phyloP scores from a whole-genome alignment of 2,113 vertebrate species.

The Peromyscus polionotus region DNA sequence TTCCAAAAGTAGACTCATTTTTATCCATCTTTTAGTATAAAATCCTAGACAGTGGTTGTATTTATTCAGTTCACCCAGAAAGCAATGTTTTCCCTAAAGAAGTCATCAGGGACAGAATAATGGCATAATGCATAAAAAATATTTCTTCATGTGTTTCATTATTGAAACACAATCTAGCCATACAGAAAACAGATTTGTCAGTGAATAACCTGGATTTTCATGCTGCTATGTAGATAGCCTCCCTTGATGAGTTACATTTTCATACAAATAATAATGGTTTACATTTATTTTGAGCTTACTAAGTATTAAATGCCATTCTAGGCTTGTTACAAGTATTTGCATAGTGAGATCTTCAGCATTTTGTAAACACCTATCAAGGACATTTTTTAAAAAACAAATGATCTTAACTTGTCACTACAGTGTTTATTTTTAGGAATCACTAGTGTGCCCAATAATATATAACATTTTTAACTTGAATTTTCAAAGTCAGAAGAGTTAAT shows the following conservation, averaged over 20 bases:
- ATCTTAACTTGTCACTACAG: neutral
- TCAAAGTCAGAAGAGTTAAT: neutral
- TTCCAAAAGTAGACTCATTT: neutral
- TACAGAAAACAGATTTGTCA: conserved; percentile 20
- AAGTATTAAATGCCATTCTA: neutral
- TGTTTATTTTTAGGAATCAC: conserved; percentile 39
- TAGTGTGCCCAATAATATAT: neutral
- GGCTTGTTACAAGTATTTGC: neutral
- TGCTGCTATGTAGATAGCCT: conserved; percentile 37
- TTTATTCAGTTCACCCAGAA: conserved; percentile 4
- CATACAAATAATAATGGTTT: conserved; percentile 9
- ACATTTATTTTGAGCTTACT: conserved; percentile 31
- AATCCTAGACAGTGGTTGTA: neutral
- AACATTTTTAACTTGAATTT: neutral
- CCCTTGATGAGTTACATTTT: conserved; percentile 31
- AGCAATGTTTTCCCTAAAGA: conserved; percentile 26
- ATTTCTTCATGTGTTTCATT: conserved; percentile 4
- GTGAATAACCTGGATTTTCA: neutral
- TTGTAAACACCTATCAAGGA: conserved; percentile 37
- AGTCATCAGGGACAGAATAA: conserved; percentile 49
- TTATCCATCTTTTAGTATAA: neutral
- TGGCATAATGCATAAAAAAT: neutral
- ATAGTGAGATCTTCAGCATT: conserved; percentile 36
- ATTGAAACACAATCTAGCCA: neutral
- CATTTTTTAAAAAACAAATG: conserved; percentile 45